Base-by-base conservation (phyloP, 1,140 invertebrate genomes). In the Brachionus plicatilis region DNA sequence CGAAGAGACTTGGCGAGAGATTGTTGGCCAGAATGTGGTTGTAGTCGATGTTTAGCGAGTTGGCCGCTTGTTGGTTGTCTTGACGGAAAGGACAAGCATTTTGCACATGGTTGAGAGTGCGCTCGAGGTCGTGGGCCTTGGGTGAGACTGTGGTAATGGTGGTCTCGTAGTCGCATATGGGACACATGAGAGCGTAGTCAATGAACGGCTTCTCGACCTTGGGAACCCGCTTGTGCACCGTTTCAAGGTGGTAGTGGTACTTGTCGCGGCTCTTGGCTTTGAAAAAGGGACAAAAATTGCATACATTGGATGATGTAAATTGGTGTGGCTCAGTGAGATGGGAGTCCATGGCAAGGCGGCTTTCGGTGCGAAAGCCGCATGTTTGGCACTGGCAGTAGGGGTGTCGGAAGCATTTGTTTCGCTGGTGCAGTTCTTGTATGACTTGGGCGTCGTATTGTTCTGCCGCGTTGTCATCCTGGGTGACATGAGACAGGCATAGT, bases 301-400 rank as follows among this genome's bases (percentile, higher is more conserved):
- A 82, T 12, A 56, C 50, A 56, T 65, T 41, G 12, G n/a, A 24
- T 14, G 53, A 65, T 65, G 50, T 37, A 14, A 50, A 76, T 29
- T 41, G 17, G 45, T 82, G 79, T 24, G 79, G 79, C 50, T 82
- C 79, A 47, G 50, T 47, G 27, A 82, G 20, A 68, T 82, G 79
- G 11, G 53, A 45, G 60, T 82, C 79, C 37, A 82, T 24, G 14
- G 20, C 79, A n/a, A 65, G 50, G 5, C 33, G n/a, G 53, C 79
- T 82, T 41, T 82, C 79, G 7, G 53, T 65, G 37, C 60, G 41
- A 82, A 82, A 82, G n/a, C 37, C 53, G 41, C 79, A 82, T 12
- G 29, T 24, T 33, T 43, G 53, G 43, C 79, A 82, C 41, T 82
- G 56, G 17, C 33, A 24, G 7, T 33, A 68, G 1, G 37, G 33